phyloP scores from a whole-genome alignment of 2,113 vertebrate genomes.

The Columba livia region DNA sequence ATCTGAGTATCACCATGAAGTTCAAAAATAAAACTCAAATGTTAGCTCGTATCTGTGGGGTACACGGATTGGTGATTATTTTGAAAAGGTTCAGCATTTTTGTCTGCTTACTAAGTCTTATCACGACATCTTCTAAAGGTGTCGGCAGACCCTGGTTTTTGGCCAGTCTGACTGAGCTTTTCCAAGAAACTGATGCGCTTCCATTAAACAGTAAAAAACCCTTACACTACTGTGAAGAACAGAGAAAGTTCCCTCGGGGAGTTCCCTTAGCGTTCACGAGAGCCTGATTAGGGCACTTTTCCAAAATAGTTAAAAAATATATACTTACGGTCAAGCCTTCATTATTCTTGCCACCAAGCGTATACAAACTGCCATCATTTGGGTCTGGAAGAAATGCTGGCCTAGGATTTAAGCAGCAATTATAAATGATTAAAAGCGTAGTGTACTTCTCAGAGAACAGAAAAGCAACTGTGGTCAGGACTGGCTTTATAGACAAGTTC shows the following conservation, averaged over 20 bases:
- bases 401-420: constrained; percentile 72
- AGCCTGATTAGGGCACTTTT: background rate
- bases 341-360: constrained; percentile 91
- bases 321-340: constrained; percentile 93
- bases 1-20: constrained; percentile 37
- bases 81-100: background rate
- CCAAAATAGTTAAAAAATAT: background rate
- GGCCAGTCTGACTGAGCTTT: background rate
- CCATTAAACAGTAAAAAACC: background rate
- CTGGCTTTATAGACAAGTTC: background rate
- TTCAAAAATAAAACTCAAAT: background rate
- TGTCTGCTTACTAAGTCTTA: background rate
- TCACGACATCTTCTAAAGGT: background rate
- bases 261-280: fast-evolving
- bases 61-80: background rate
- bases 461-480: background rate
- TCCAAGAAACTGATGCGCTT: background rate
- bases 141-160: background rate
- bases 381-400: constrained; percentile 97
- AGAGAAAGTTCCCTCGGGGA: background rate
- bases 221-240: background rate
- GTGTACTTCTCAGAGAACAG: background rate
- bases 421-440: background rate
- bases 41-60: background rate
- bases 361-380: constrained; percentile 95